Percentiles rank a stretch among this genome's conserved stretches.
These are phyloP conservation scores for Clarias macrocephalus DNA, from an alignment of 2,113 vertebrate genomes.

Conservation along the genomic window DNA sequence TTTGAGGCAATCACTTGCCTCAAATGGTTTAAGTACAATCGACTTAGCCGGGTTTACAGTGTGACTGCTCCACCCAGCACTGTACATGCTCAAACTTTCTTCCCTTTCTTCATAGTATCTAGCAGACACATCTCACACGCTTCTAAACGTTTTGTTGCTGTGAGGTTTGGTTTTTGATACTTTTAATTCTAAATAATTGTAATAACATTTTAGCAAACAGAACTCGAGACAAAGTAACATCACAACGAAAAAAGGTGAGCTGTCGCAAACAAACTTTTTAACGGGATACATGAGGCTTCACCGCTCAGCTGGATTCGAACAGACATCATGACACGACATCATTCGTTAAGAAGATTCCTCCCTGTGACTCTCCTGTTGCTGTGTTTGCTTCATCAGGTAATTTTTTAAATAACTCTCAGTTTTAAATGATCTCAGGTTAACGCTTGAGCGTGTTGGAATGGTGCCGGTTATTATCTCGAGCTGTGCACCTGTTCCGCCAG, in stretches of 20 bases:
- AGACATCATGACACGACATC: constrained; percentile 1
- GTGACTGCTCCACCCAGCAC: constrained; percentile 34
- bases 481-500: constrained; percentile 34
- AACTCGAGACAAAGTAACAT: background rate
- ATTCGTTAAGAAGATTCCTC: background rate
- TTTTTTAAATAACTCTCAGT: background rate
- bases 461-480: background rate
- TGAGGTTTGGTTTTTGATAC: background rate
- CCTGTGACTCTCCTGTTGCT: background rate
- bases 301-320: background rate
- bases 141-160: background rate
- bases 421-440: no score
- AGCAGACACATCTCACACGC: background rate
- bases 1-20: no score
- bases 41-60: no score
- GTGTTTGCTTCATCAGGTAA: background rate
- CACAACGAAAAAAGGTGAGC: background rate
- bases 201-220: background rate
- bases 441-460: background rate
- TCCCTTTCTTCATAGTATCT: background rate
- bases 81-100: background rate
- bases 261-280: background rate
- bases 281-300: constrained; percentile 6
- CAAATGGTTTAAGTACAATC: no score
- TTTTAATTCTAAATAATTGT: background rate